Base-by-base conservation (phyloP, 2,113 vertebrate genomes). In the Corydoras maculifer region DNA sequence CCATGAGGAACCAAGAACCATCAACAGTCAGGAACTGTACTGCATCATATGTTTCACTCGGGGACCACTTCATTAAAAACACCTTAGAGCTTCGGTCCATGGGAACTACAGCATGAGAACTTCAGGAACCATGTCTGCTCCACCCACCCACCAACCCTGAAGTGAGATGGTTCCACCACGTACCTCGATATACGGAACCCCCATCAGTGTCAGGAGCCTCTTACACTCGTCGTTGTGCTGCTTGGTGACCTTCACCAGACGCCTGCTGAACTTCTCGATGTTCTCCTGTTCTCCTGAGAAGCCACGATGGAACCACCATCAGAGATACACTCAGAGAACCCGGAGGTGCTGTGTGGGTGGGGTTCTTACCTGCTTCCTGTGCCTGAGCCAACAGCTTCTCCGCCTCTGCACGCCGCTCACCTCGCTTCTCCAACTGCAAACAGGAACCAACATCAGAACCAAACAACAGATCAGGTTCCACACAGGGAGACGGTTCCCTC, bases 181-280 rank as follows among this genome's bases (percentile, higher is more conserved):
- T 8, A 91, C 90, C 61, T 98, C 94, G 4, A 98, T 84, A 10
- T 92, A 98, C 0, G 97, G 97, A 29, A 99, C 88, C 0, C 97
- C 97, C 97, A 98, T 99, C 79, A 99, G 79, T 0, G 61, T 61
- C 57, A 99, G 89, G 50, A 99, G 85, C 48, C 85, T 91, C 81
- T 98, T 98, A 83, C 97, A 99, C 78, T 99, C 96, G 0, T 98
- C 92, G 0, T 91, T 96, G 83, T 99, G 97, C 9, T 98, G 94
- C 67, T 86, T 92, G 12, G 94, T 98, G 78, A 98, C 97, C 75
- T 98, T 97, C 5, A 99, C 97, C 68, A 99, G 81, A 60, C 95
- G 92, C 82, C 96, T 99, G 25, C 87, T 89, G 83, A 96, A 97
- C 74, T 98, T 99, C 54, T 98, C 94, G 0, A 97, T 86, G 58